Evolutionary conservation across 2,888 invertebrate species (phyloP).

Genomic region (Cantharis lateralis): DNA sequence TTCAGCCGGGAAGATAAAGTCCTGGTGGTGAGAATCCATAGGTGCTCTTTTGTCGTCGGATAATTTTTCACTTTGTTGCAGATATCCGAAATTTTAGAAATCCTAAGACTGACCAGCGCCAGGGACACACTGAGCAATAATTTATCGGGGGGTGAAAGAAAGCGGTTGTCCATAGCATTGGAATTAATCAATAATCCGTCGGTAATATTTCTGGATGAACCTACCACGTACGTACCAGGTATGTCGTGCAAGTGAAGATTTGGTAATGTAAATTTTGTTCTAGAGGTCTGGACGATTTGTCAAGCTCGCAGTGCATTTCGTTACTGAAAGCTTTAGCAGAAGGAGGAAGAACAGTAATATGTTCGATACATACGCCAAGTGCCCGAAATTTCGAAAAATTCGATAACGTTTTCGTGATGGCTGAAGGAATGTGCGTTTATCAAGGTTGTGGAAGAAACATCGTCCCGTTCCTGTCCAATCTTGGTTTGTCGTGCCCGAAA

Average conservation of each 20-base stretch:
- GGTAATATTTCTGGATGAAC: conserved; percentile 93
- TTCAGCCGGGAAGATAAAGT: conserved; percentile 67
- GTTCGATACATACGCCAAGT: conserved; percentile 81
- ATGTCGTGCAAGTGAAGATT: not conserved
- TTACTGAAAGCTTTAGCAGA: conserved; percentile 70
- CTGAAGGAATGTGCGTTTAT: conserved; percentile 86
- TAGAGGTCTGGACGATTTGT: conserved; percentile 75
- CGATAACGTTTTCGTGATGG: conserved; percentile 79
- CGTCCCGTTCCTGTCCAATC: conserved; percentile 74
- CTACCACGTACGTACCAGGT: conserved; percentile 78
- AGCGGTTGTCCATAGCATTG: conserved; percentile 89
- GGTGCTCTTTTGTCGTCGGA: fast-evolving
- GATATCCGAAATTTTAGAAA: conserved; percentile 86
- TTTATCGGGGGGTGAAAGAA: conserved; percentile 91
- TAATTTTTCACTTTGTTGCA: conserved; percentile 47
- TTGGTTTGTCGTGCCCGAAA: conserved; percentile 83
- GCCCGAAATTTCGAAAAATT: conserved; percentile 78
- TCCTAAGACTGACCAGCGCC: conserved; percentile 75
- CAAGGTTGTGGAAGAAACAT: conserved; percentile 79
- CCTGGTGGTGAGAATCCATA: conserved; percentile 64
- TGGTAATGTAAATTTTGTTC: conserved; percentile 32
- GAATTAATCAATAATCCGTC: conserved; percentile 95
- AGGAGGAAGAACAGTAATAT: conserved; percentile 75
- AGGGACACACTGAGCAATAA: conserved; percentile 73
- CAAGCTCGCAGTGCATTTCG: conserved; percentile 73